Conservation (phyloP, 2,888 invertebrate genomes). For the Polydesmus complanatus region DNA sequence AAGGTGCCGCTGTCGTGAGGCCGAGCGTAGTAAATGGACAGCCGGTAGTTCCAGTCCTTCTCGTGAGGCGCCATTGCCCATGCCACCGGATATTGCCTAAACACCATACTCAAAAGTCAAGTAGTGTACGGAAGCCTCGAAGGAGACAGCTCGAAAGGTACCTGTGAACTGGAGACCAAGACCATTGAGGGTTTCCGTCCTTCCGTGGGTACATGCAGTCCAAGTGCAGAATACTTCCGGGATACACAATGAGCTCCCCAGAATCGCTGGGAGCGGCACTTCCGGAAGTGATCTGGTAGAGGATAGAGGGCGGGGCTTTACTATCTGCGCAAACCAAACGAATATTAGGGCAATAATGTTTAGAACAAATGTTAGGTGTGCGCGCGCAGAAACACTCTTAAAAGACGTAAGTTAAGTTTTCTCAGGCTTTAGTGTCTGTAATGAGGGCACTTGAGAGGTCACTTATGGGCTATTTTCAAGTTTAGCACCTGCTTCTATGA, state of each 20-base stretch:
- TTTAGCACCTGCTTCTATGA: background rate
- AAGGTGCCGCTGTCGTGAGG: conserved; percentile 69
- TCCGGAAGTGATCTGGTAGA: conserved; percentile 20
- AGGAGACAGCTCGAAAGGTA: conserved; percentile 2
- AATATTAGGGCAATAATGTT: no score
- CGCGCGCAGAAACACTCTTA: no score
- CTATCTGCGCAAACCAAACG: conserved; percentile 19
- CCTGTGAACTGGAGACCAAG: conserved; percentile 52
- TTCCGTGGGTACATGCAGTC: conserved; percentile 65
- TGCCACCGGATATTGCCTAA: conserved; percentile 57
- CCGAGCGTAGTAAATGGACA: conserved; percentile 67
- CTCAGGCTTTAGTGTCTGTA: no score
- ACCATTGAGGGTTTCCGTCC: conserved; percentile 72
- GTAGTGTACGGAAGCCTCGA: background rate
- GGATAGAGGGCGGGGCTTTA: conserved; percentile 23
- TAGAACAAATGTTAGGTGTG: no score
- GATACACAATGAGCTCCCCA: conserved; percentile 63
- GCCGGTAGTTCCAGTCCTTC: conserved; percentile 62
- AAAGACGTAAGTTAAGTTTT: no score
- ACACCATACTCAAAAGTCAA: conserved; percentile 31
- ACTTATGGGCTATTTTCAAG: background rate
- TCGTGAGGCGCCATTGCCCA: conserved; percentile 62
- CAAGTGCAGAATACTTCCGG: conserved; percentile 62
- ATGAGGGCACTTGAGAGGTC: no score
- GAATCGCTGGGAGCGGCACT: conserved; percentile 29